Evolutionary conservation across 2,888 invertebrate genomes (phyloP), one percentile per base, ranked within the genome.

Genomic region (Congeria kusceri): DNA sequence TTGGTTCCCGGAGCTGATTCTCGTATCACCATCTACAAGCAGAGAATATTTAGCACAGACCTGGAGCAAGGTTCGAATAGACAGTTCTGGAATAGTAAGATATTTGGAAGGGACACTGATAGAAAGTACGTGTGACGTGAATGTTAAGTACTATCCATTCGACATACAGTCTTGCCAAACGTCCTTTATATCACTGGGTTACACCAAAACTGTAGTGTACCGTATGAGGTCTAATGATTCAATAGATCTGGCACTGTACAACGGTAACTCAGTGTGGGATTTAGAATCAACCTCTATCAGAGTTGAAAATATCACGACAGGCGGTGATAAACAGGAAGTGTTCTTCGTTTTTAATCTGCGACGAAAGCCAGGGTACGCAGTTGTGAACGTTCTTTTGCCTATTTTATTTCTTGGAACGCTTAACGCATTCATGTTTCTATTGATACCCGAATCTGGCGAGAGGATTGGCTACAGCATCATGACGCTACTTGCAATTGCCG

Each of bases 91-190:
- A 53, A 18, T 9, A 53, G 25, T 53, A 20, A 56, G 56, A 32
- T 56, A 39, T 32, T 13, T 66, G 13, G 32, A 49, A n/a, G 66
- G 53, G 18, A 25, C 13, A 44, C 25, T 67, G 32, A 67, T 67
- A 20, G 58, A 67, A 46, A 58, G 39, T 13, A 58, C 57, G 5
- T 70, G 70, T 11, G 20, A 46, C 2, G 49, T 63, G 15, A 63
- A 63, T 53, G 62, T 44, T 15, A 63, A 56, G 32, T 32, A 44
- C n/a, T 70, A 61, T 25, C 70, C 70, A 23, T 70, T 63, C 28
- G 62, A 70, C 27, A 63, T 39, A 5, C 70, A 70, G 28, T 39
- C 53, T 39, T 70, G 70, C 39, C n/a, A 28, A 5, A 63, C 63
- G 0, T 13, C 25, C 11, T 56, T 56, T 53, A 49, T 39, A 9